Base-by-base conservation (phyloP, 1,140 invertebrate species). In the Oedothorax gibbosus region DNA sequence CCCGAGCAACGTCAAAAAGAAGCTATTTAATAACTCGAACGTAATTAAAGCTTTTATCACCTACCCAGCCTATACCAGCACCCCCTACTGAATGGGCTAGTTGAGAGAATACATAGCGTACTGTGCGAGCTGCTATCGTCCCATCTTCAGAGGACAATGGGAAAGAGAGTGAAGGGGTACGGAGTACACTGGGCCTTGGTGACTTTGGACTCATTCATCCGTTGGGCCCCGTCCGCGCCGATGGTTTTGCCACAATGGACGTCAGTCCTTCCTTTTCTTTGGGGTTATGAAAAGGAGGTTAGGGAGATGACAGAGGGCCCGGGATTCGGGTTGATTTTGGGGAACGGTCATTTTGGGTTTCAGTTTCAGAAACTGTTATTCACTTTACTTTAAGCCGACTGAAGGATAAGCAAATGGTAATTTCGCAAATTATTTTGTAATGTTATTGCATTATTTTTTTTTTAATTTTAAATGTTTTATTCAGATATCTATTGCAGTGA, bases 31-130 rank as follows among this genome's bases (percentile, higher is more conserved):
- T 82, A 82, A 72, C 80, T 64, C 69, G 57, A 65, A 82, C 66
- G 60, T 82, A 82, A 82, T 82, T 82, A 82, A 82, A 73, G 69
- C 80, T 82, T 82, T 82, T 82, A 82, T 73, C 73, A 73, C 57
- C 80, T 65, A 82, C 73, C 35, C 35, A 82, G 73, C 80, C 80
- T 68, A 82, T 82, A 65, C 80, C 62, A 71, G 56, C 49, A 54
- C 56, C 80, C 56, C 53, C 50, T 35, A 35, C 35, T 65, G 64
- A 81, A 71, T 72, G 50, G 80, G 35, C 80, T 82, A 82, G 72
- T 82, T 82, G 73, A 82, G 69, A 35, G 69, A 82, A 73, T 50
- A 82, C 80, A 35, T 35, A 57, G 80, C 78, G 49, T 20, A 53
- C 66, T 60, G 65, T 82, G 72, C 80, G 73, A 35, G 9, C 69